Evolutionary conservation across 2,888 invertebrate species (phyloP), one percentile per base, ranked within the genome.

Genomic region (Harmothoe impar): DNA sequence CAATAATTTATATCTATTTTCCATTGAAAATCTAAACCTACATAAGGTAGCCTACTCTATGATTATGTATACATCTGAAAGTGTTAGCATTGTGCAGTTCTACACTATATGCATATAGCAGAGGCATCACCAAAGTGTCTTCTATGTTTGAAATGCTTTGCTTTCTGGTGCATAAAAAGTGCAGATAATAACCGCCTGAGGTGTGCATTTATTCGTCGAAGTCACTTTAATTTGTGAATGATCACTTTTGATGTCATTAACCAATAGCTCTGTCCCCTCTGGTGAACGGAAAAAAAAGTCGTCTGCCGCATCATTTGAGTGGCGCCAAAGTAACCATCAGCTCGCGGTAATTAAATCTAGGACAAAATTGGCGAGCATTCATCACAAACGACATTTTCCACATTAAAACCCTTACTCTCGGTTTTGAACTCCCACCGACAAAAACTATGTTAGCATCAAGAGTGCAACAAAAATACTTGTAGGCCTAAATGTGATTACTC

Each of bases 271-370:
- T 43, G 81, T 81, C 81, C 81, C 81, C 81, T 81, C 81, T 35
- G 81, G 81, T 81, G 35, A 81, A 81, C 23, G 35, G 7, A 43
- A 81, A 35, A 81, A 81, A 81, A 81, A 23, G 81, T 81, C 81
- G 81, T 81, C 81, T 81, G 81, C 81, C 25, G 81, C 33, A 17
- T 43, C 33, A 29, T 86, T 56, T 86, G 86, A 86, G 56, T 86
- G 86, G 52, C 86, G 86, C 86, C 86, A 86, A 86, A 86, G 56
- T 54, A 54, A 86, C 56, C 86, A 86, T 86, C 86, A 86, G 52
- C 86, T 86, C 56, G 29, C 86, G 15, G 86, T 86, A 86, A 86
- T 86, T 86, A 86, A 86, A 86, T 86, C 56, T 86, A 81, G 81
- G 81, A 33, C 81, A 81, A n/a, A 72, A 72, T 72, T 72, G 72